A percentile compares a stretch with the other conserved stretches of the same genome.
These are phyloP conservation scores for Beris morrisii DNA, from an alignment of 2,888 invertebrate genomes.

Conservation along the genomic window DNA sequence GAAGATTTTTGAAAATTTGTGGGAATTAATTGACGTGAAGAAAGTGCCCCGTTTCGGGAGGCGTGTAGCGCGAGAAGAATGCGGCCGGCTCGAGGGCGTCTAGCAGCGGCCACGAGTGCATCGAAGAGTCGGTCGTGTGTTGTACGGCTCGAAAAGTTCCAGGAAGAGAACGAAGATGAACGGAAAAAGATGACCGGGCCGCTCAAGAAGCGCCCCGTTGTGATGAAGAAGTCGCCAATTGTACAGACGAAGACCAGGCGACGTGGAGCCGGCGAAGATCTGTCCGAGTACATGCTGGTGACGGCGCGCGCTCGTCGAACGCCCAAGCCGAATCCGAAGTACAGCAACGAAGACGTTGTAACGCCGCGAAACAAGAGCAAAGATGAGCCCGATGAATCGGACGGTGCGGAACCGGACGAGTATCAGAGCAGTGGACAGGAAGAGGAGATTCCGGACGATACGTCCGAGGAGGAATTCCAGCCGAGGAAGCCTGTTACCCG, in stretches of 20 bases:
- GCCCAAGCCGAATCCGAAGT: conserved; percentile 56
- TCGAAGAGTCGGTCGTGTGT: conserved; percentile 49
- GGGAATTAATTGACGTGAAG: too few relatives aligned
- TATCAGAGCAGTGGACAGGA: conserved; percentile 43
- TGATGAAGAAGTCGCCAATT: conserved; percentile 30
- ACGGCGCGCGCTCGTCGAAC: conserved; percentile 49
- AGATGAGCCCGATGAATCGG: conserved; percentile 5
- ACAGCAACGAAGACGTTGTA: conserved; percentile 52
- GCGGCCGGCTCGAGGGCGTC: conserved; percentile 34
- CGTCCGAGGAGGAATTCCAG: conserved; percentile 42
- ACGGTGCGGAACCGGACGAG: conserved; percentile 23
- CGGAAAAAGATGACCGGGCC: conserved; percentile 40
- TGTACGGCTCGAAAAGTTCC: conserved; percentile 50
- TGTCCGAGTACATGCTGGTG: conserved; percentile 34
- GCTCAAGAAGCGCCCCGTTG: conserved; percentile 38
- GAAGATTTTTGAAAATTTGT: too few relatives aligned
- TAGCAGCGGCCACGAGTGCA: conserved; percentile 10
- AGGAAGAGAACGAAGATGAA: conserved; percentile 33
- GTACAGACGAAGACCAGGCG: conserved; percentile 1
- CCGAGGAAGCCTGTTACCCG: conserved; percentile 15
- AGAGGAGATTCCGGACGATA: conserved; percentile 36
- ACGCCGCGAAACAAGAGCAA: conserved; percentile 38
- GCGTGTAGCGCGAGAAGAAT: conserved; percentile 1
- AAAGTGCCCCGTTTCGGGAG: too few relatives aligned
- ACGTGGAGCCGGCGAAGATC: conserved; percentile 29